Evolutionary conservation across 1,140 invertebrate genomes (phyloP), one percentile per base, ranked within the genome.

Genomic region (Calosoma granatense): DNA sequence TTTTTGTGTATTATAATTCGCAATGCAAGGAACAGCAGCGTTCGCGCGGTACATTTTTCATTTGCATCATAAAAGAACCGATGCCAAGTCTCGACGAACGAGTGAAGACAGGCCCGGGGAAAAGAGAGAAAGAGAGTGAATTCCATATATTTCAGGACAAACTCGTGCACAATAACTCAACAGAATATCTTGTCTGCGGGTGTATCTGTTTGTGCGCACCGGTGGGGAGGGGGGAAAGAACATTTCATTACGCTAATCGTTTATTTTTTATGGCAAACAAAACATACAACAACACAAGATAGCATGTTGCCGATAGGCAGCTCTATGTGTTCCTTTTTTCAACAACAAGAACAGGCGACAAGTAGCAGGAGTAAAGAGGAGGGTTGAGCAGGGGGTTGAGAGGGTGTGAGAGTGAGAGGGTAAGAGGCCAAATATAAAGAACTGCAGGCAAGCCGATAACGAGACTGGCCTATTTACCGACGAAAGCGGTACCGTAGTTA

Each of bases 251-350:
- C 9, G 41, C 17, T 47, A 47, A 47, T 47, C 41, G 41, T 47
- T 47, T 47, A 47, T 47, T 47, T 47, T 47, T 6, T 17, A 47
- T 4, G 41, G 41, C 41, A 47, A 47, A 47, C 41, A 47, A 47
- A 47, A 47, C 41, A 47, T 47, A 47, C n/a, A n/a, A n/a, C n/a
- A n/a, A n/a, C n/a, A n/a, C n/a, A 47, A 47, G 41, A 47, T 47
- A 47, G 41, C 41, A 17, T 47, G 41, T 3, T 6, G 4, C 9
- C 41, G 41, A 47, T 47, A 47, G n/a, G 41, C 41, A 17, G 26
- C n/a, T n/a, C n/a, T 36, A 36, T 36, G 26, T 36, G 6, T 36
- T 9, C 6, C 6, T n/a, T 36, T 36, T 36, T 36, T 17, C 41
- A 47, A 30, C 4, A 30, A 30, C 26, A 30, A n/a, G 6, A 4